Base-by-base conservation (phyloP, 2,113 vertebrate species). In the Prietella phreatophila region DNA sequence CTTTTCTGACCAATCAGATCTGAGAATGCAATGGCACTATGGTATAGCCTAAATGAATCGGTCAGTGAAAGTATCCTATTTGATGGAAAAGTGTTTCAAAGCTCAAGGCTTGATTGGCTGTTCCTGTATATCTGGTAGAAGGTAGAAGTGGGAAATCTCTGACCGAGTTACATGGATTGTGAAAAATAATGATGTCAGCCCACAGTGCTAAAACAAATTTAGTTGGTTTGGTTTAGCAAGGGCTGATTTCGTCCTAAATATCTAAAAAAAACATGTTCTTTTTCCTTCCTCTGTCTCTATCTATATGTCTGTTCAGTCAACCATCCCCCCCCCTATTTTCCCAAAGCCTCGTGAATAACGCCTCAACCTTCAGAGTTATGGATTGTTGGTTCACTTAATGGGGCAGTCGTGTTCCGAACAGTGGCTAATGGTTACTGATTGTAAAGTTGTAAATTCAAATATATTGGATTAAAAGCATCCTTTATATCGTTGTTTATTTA, bases 171-270 rank as follows among this genome's bases (percentile, higher is more conserved):
- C 89, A 90, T 90, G 85, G 85, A 85, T 83, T 90, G 63, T 73
- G 27, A 65, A 85, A 86, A 39, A 87, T 88, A 88, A 56, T 4
- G 4, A 55, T 50, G 55, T 50, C 9, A 93, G 89, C 89, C 85
- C 86, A 89, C 36, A 73, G 69, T 67, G 80, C 91, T 91, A 78
- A 82, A 87, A 81, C 86, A 92, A 92, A 93, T 91, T 91, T 69
- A 91, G 90, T 82, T 60, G n/a, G 1, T 60, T 82, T 60, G 79
- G 25, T 73, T 71, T 71, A 33, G 14, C 5, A 69, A 69, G 13
- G n/a, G 17, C 15, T 71, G 13, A 4, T 30, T 67, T 4, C 30
- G 27, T 63, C 60, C 60, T 63, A 10, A 10, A 63, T 63, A n/a
- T 4, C 11, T 30, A n/a, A n/a, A n/a, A 67, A 67, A 30, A 30